Evolutionary conservation across 2,888 invertebrate species (phyloP).

Genomic region (Seira ritae): DNA sequence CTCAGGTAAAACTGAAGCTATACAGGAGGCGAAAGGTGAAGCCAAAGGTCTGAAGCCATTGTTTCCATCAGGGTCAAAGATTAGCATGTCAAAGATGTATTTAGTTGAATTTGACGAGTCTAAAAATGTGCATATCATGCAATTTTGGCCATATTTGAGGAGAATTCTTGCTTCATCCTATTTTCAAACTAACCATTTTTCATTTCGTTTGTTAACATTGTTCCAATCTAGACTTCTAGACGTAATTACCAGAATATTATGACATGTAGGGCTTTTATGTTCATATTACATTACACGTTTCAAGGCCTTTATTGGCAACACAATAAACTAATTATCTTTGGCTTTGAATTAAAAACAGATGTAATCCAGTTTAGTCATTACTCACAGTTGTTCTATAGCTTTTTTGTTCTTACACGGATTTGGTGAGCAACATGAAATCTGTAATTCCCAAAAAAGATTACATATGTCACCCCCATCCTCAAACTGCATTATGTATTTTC

Average conservation of each 20-base stretch:
- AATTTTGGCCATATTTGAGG: too few relatives aligned
- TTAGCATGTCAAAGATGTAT: not conserved
- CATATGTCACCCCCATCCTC: not conserved
- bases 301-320: too few relatives aligned
- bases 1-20: constrained; percentile 66
- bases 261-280: too few relatives aligned
- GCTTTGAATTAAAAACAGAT: not conserved
- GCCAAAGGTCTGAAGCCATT: constrained; percentile 27
- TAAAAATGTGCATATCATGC: too few relatives aligned
- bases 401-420: not conserved
- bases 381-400: not conserved
- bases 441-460: not conserved
- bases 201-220: not conserved
- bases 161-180: too few relatives aligned
- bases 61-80: not conserved
- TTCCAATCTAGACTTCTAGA: not conserved
- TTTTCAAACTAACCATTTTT: too few relatives aligned
- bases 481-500: not conserved
- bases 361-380: not conserved
- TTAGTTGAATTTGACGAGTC: not conserved
- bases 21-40: constrained; percentile 67
- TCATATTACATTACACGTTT: too few relatives aligned
- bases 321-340: not conserved
- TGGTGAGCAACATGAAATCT: too few relatives aligned
- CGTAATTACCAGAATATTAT: too few relatives aligned